Conservation (phyloP, 1,140 invertebrate species). For the Aphaenogaster floridana region DNA sequence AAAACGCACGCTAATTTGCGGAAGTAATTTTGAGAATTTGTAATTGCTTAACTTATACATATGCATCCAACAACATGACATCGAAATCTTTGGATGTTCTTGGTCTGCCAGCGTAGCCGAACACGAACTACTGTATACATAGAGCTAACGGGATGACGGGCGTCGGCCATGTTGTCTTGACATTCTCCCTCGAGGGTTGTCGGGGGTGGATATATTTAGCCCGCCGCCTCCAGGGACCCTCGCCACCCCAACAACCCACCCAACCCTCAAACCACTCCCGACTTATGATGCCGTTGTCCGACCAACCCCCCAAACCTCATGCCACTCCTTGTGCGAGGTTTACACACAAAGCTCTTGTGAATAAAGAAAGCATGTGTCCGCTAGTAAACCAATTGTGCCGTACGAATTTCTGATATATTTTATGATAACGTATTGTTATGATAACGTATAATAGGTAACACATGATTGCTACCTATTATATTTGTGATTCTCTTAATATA, state of each 20-base stretch:
- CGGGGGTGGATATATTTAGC: slow-evolving; percentile 87
- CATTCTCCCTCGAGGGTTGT: slow-evolving; percentile 86
- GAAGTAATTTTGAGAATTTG: slow-evolving; percentile 9
- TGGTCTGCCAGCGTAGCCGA: slow-evolving; percentile 79
- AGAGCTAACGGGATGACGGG: slow-evolving; percentile 85
- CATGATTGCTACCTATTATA: neutral
- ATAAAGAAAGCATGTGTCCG: slow-evolving; percentile 72
- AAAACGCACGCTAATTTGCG: neutral
- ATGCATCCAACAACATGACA: slow-evolving; percentile 26
- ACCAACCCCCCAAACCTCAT: slow-evolving; percentile 81
- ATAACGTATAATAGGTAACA: neutral
- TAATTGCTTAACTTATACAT: neutral
- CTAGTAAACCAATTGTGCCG: slow-evolving; percentile 46
- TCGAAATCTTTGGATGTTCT: slow-evolving; percentile 80
- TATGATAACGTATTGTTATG: neutral
- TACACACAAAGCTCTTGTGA: slow-evolving; percentile 70
- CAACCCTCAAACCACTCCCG: slow-evolving; percentile 83
- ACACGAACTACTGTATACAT: slow-evolving; percentile 83
- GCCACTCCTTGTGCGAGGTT: slow-evolving; percentile 76
- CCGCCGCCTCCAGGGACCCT: slow-evolving; percentile 86
- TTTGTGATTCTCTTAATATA: neutral
- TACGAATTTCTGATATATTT: slow-evolving; percentile 19
- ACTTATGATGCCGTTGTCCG: slow-evolving; percentile 86
- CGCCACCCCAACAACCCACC: slow-evolving; percentile 80
- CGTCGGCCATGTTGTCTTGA: slow-evolving; percentile 88